phyloP scores from a whole-genome alignment of 2,888 invertebrate genomes.

The Oasisia sp. region DNA sequence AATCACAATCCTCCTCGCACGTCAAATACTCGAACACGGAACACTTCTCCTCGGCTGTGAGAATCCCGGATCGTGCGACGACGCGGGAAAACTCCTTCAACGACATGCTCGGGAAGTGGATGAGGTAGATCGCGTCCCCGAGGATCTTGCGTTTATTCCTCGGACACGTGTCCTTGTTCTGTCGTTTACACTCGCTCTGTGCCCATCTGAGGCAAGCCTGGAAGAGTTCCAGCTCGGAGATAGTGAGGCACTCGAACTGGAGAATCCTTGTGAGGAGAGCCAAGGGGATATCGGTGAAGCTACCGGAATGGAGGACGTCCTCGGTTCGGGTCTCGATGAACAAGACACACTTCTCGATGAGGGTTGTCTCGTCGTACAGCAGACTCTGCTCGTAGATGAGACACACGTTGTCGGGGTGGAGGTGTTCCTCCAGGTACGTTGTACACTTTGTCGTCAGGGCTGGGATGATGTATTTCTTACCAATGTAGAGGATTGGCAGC shows the following conservation, averaged over 20 bases:
- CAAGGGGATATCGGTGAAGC: constrained; percentile 74
- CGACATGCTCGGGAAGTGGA: constrained; percentile 52
- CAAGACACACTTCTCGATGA: constrained; percentile 76
- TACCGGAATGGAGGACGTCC: constrained; percentile 69
- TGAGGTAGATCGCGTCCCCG: constrained; percentile 46
- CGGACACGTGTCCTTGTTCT: constrained; percentile 44
- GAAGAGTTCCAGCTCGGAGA: constrained; percentile 65
- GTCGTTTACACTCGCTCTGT: constrained; percentile 47
- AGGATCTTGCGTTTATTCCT: constrained; percentile 46
- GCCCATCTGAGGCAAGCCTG: constrained; percentile 49
- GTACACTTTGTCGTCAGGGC: constrained; percentile 78
- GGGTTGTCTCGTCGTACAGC: constrained; percentile 61
- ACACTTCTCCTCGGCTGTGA: constrained; percentile 38
- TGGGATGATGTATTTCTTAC: constrained; percentile 79
- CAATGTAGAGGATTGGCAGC: constrained; percentile 77
- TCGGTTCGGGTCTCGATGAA: constrained; percentile 73
- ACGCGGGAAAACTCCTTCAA: constrained; percentile 36
- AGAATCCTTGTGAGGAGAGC: constrained; percentile 76
- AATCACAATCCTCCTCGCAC: constrained; percentile 26
- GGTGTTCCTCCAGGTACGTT: constrained; percentile 74
- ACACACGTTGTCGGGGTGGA: constrained; percentile 73
- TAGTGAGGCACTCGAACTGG: constrained; percentile 75
- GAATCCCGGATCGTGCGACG: constrained; percentile 32
- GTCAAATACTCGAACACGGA: constrained; percentile 37
- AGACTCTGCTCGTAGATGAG: constrained; percentile 48